These are phyloP conservation scores for Synanceia verrucosa DNA, from an alignment of 2,797 vertebrate genomes.

Conservation along the genomic window DNA sequence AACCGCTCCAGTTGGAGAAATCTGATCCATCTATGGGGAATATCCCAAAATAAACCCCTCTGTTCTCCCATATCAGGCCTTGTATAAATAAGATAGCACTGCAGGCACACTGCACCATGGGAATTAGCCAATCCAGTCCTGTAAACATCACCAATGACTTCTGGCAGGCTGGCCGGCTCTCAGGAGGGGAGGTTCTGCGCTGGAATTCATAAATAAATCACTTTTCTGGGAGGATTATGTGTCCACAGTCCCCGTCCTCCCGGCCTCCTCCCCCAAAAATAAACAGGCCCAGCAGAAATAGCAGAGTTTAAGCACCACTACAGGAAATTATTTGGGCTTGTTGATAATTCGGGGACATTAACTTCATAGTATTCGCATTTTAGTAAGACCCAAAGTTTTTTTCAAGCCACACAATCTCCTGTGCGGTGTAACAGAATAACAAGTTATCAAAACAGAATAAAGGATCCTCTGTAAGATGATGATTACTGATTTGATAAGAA, in stretches of 20 bases:
- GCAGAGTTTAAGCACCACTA: conserved; percentile 78
- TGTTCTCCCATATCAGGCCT: conserved; percentile 87
- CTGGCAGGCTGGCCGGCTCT: conserved; percentile 81
- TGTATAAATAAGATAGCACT: conserved; percentile 89
- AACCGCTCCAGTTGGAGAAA: conserved; percentile 79
- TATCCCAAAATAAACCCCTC: conserved; percentile 87
- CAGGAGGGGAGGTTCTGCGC: conserved; percentile 77
- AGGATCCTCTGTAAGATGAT: conserved; percentile 19
- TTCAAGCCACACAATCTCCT: conserved; percentile 43
- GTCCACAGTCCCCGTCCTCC: conserved; percentile 75
- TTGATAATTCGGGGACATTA: conserved; percentile 79
- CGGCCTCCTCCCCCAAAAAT: conserved; percentile 72
- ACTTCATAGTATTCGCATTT: conserved; percentile 79
- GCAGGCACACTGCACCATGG: conserved; percentile 85
- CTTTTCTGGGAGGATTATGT: conserved; percentile 86
- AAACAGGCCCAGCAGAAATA: conserved; percentile 84
- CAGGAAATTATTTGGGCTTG: conserved; percentile 83
- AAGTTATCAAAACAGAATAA: conserved; percentile 15
- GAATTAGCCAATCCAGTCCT: conserved; percentile 86
- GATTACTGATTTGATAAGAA: conserved; percentile 22
- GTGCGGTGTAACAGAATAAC: conserved; percentile 10
- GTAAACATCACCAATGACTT: conserved; percentile 88
- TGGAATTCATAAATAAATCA: conserved; percentile 89
- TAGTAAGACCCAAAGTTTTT: conserved; percentile 57
- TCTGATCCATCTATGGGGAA: conserved; percentile 86